phyloP scores from a whole-genome alignment of 2,888 invertebrate species.

The Sinhomidia bicolor region DNA sequence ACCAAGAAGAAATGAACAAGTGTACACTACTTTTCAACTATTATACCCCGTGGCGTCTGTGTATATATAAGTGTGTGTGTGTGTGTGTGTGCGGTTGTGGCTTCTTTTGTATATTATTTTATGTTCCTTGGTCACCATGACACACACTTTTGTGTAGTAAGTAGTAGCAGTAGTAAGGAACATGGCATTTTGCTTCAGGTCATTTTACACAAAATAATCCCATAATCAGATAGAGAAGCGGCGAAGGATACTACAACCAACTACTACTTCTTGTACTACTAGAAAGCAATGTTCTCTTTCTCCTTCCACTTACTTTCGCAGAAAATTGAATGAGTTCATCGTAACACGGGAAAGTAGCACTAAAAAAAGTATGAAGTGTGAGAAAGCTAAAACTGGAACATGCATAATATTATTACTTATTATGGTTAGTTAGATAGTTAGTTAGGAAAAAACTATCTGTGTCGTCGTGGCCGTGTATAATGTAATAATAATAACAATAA shows the following conservation, averaged over 20 bases:
- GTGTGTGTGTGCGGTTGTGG: not conserved
- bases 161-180: not conserved
- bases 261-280: too few relatives aligned
- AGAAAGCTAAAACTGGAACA: not conserved
- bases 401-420: not conserved
- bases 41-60: not conserved
- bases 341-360: not conserved
- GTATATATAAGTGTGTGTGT: not conserved
- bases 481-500: too few relatives aligned
- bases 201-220: slow-evolving; percentile 55
- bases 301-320: slow-evolving; percentile 27
- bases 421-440: not conserved
- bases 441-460: too few relatives aligned
- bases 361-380: not conserved
- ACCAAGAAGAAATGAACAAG: not conserved
- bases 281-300: slow-evolving; percentile 16
- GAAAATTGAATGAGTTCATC: slow-evolving; percentile 40
- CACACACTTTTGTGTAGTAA: not conserved
- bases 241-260: too few relatives aligned
- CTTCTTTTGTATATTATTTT: slow-evolving; percentile 28
- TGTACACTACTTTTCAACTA: not conserved
- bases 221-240: slow-evolving; percentile 53
- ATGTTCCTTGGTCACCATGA: slow-evolving; percentile 9
- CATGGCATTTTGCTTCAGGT: slow-evolving; percentile 35
- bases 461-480: too few relatives aligned